These are phyloP conservation scores for Dermochelys coriacea DNA, from an alignment of 2,797 vertebrate species.

Conservation along the genomic window DNA sequence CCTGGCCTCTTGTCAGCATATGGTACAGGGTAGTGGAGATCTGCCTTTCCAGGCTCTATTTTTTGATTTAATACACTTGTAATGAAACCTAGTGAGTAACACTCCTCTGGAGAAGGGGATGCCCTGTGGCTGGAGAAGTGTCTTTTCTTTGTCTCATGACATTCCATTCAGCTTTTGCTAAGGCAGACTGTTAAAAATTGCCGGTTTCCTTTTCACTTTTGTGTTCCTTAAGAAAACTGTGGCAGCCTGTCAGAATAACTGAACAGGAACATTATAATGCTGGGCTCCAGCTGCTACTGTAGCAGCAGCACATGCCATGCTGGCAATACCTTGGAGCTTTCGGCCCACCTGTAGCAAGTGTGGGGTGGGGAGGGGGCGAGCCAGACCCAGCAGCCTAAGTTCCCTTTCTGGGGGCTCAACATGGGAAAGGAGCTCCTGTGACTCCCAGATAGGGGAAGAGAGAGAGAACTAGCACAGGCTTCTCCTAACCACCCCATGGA, in stretches of 20 bases:
- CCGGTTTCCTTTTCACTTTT: neutral
- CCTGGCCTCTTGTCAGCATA: neutral
- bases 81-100: neutral
- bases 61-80: too few relatives aligned
- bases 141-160: too few relatives aligned
- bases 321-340: neutral
- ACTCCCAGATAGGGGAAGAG: neutral
- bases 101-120: neutral
- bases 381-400: neutral
- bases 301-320: too few relatives aligned
- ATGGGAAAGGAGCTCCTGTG: neutral
- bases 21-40: neutral
- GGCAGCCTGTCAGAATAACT: neutral
- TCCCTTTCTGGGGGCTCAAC: neutral
- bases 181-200: neutral
- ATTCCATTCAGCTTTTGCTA: neutral
- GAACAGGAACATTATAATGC: neutral
- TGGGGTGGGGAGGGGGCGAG: neutral
- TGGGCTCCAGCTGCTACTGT: neutral
- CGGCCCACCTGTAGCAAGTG: neutral
- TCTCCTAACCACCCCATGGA: neutral
- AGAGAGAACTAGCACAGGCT: neutral
- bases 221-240: neutral
- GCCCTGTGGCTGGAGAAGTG: neutral
- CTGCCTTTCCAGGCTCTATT: neutral